Evolutionary conservation across 2,888 invertebrate species (phyloP), one percentile per base, ranked within the genome.

Genomic region (Resseliella maxima): DNA sequence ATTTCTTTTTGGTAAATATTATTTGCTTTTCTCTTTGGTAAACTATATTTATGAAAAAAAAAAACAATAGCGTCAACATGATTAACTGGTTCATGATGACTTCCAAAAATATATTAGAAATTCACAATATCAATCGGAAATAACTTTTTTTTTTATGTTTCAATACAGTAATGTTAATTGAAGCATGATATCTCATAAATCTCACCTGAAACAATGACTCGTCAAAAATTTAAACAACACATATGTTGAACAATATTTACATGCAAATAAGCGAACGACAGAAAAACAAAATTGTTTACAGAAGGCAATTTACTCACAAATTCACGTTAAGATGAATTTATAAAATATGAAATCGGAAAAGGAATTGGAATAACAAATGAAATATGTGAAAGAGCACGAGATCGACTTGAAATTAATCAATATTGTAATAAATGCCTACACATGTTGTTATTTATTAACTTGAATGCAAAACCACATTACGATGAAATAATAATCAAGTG

Each of bases 1-100:
- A 31, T 72, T 72, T 15, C 24, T 59, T 59, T 31, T 72, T 31
- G 72, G 31, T 8, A 27, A n/a, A 8, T 50, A 31, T 72, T 31
- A 72, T 31, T 72, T 72, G 35, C 72, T 72, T 72, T 72, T 72
- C 72, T 21, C 72, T 72, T 72, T 72, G 72, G 1, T n/a, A n/a
- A n/a, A n/a, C 15, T 35, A 59, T 59, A 59, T 12, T 41, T 10
- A 31, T 31, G n/a, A 72, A 72, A 31, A 72, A 72, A 1, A 31
- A 59, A 5, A 59, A 27, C 31, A 31, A 72, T 31, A 0, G 72
- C 18, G 10, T 72, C 15, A 18, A 59, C 24, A 24, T n/a, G 24
- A 24, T 18, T 31, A 72, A 72, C 72, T 31, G 31, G 72, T 72
- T 72, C 31, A 27, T 72, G 18, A 72, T 72, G 72, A 24, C 5